Base-by-base conservation (phyloP, 2,797 vertebrate species). In the Hyperoplus immaculatus region DNA sequence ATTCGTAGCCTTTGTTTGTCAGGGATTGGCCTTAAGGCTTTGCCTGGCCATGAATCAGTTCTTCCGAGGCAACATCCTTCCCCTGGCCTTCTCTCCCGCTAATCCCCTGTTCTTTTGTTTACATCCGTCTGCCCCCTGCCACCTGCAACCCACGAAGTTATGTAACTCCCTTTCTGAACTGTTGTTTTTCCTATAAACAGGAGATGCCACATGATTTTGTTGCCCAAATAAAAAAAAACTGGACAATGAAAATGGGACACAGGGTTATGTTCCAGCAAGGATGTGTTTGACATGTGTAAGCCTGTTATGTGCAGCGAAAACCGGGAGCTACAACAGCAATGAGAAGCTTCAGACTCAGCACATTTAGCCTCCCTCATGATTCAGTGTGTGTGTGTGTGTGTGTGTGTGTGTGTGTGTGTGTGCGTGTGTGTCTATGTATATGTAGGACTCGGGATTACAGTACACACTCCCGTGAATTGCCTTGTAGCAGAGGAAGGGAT, bases 61-160 rank as follows among this genome's bases (percentile, higher is more conserved):
- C 59, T 84, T 74, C 78, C 78, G 78, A 70, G 18, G 56, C 10
- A 8, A 86, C 83, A 81, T 81, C 80, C 83, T 87, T 84, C 81
- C 77, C 55, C 62, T 77, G 29, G 47, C 77, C 67, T 72, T 70
- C 71, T 72, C 55, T 36, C 42, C 29, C 43, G 10, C 71, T 78
- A 87, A 87, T 82, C 81, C 53, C 46, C 1, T 49, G 45, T 60
- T 70, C 57, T 65, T 63, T 85, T 88, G 75, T 87, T 81, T 80
- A 72, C 67, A 54, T 77, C 62, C 29, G 4, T 64, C 29, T 51
- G 15, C 38, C 16, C 38, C 16, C 39, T 58, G 42, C 77, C 85
- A 84, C 84, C 83, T 83, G 75, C 55, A 81, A 21, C 54, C 71
- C 21, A 4, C 58, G 29, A 65, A 39, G 66, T 86, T 89, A 80